Evolutionary conservation across 2,113 vertebrate species (phyloP), one percentile per base, ranked within the genome.

Genomic region (Donacobius atricapilla): DNA sequence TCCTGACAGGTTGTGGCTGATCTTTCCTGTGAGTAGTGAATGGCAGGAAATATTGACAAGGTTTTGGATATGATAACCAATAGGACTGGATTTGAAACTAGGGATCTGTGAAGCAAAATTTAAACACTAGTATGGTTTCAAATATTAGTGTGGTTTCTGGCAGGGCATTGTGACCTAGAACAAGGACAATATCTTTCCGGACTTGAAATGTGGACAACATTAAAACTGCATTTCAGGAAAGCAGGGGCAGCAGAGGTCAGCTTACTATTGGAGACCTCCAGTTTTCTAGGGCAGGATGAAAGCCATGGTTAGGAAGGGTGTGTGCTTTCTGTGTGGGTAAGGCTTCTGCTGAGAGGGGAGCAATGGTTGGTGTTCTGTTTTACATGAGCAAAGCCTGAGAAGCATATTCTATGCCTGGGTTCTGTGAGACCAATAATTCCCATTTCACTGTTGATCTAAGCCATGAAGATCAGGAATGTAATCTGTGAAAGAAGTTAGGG

Each of bases 301-400:
- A 87, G 10, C 40, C 19, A 1, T 58, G 28, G 30, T 47, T 77
- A 65, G 40, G 54, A 76, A 64, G 17, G 27, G 10, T 63, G 28
- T 15, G 7, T 53, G 37, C 24, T 80, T 79, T 71, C 76, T 79
- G 42, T 0, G 0, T n/a, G 53, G 22, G 51, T 0, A 0, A 40
- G 22, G 39, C 15, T 81, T 77, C 51, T 39, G 16, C 48, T 84
- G 73, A 65, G 39, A 66, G 35, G 7, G 86, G 27, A 73, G 33
- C 58, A 60, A 35, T 47, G 35, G 37, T 6, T 60, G 58, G 18
- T 47, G 58, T 73, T 73, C 27, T 39, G 14, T 61, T 77, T 89
- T 40, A 66, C 21, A 27, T 47, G 60, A 69, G 54, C 5, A 42
- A 79, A 76, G 39, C 27, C 83, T 63, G 57, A 92, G 76, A 71